Conservation (phyloP, 2,797 vertebrate genomes). For the Alectoris magna region DNA sequence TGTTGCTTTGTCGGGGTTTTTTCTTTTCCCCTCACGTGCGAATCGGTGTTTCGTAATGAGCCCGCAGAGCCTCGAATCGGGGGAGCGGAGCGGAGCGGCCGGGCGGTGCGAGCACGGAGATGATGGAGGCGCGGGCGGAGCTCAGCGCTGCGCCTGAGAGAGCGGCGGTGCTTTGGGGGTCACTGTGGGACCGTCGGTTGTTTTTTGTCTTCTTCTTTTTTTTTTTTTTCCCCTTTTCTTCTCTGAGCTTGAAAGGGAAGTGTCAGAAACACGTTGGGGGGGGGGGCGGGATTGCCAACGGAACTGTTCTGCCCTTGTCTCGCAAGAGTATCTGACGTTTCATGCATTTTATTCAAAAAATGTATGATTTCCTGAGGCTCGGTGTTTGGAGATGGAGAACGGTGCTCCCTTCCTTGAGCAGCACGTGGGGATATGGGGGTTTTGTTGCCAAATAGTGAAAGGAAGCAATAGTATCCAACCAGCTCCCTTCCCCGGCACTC, state of each 20-base stretch:
- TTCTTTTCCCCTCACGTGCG: not conserved
- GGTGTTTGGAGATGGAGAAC: not conserved
- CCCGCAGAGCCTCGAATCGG: not conserved
- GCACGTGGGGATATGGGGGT: not conserved
- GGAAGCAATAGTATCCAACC: not conserved
- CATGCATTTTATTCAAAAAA: not conserved
- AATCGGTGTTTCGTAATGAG: constrained; percentile 15
- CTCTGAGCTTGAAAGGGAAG: not conserved
- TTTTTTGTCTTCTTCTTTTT: not conserved
- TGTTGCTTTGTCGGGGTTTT: too few species aligned
- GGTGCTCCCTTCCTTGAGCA: not conserved
- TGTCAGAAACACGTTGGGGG: not conserved
- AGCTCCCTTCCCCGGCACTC: not conserved
- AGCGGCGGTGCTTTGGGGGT: not conserved
- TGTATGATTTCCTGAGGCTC: not conserved
- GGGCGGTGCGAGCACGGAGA: not conserved
- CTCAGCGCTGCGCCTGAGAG: not conserved
- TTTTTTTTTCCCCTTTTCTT: too few species aligned
- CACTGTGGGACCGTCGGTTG: not conserved
- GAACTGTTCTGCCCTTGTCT: not conserved
- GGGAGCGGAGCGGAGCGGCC: not conserved
- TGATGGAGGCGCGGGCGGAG: not conserved
- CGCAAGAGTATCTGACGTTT: not conserved
- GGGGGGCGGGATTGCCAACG: too few species aligned
- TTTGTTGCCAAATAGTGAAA: not conserved